Conservation (phyloP, 2,797 vertebrate genomes). For the Crax fasciolata region DNA sequence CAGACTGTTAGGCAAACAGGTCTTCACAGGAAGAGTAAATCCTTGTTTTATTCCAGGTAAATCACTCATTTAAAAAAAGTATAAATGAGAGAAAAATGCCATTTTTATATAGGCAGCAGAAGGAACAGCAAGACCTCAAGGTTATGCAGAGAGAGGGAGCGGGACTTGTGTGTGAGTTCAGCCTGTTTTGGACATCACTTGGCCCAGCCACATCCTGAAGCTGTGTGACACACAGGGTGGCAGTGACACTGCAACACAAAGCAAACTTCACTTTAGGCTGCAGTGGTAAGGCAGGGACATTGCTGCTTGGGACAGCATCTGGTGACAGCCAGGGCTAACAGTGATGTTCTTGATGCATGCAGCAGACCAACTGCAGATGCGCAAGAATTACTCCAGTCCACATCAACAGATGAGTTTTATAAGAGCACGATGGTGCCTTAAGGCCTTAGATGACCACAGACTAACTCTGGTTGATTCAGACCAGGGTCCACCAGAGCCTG, state of each 20-base stretch:
- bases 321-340: not conserved
- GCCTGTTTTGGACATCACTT: too few species aligned
- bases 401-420: not conserved
- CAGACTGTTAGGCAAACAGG: not conserved
- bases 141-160: not conserved
- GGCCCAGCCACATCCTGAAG: not conserved
- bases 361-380: not conserved
- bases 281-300: not conserved
- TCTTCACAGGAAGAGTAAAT: not conserved
- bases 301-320: not conserved
- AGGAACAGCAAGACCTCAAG: not conserved
- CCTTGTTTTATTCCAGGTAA: not conserved
- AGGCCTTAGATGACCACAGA: not conserved
- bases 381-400: too few species aligned
- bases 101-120: not conserved
- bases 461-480: not conserved
- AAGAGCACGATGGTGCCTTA: not conserved
- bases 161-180: too few species aligned
- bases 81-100: not conserved
- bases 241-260: not conserved
- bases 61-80: not conserved
- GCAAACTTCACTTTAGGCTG: not conserved
- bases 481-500: not conserved
- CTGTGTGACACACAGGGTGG: not conserved
- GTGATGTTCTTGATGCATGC: not conserved